Evolutionary conservation across 2,113 vertebrate species (phyloP), one percentile per base, ranked within the genome.

Genomic region (Terrapene triunguis): DNA sequence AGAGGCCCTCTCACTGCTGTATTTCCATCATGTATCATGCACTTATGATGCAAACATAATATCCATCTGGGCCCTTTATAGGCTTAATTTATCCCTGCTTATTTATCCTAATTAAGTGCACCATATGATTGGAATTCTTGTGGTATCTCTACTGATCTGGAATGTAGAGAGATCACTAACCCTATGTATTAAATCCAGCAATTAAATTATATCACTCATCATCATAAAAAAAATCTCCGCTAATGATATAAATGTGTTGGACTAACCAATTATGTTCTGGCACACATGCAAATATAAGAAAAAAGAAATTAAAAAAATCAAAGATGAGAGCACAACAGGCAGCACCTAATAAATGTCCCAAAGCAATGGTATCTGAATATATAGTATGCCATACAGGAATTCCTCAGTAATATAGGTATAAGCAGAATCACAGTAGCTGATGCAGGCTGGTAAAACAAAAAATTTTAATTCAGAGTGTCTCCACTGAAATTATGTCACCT

Each of bases 21-120:
- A 93, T 95, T 97, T 96, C 94, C 80, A 94, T 95, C 27, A 88
- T 95, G 59, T 79, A 96, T 80, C 72, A 89, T 94, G 92, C 78
- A 88, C 87, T 95, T 89, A 76, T 21, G 14, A 95, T 96, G 85
- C 88, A 94, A 97, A 92, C 88, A 93, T 76, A 96, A 94, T 96
- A 96, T 90, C 80, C 93, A 96, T 91, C 89, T 93, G 86, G 89
- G 87, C n/a, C 47, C 94, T 97, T 94, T 90, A 90, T 87, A 87
- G 74, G 76, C 87, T 97, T 95, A 94, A 96, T 96, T 97, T 93
- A 89, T 96, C 82, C 35, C 6, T 92, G 69, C 83, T 94, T 96
- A 95, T 95, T 96, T 95, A 92, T 97, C 90, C 93, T 93, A 94
- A 98, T 97, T 94, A 97, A 96, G 80, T 83, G 69, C 84, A 94